Percentiles rank a stretch among this genome's conserved stretches.
These are phyloP conservation scores for Crocuta crocuta DNA, from an alignment of 2,113 vertebrate species.

Conservation along the genomic window DNA sequence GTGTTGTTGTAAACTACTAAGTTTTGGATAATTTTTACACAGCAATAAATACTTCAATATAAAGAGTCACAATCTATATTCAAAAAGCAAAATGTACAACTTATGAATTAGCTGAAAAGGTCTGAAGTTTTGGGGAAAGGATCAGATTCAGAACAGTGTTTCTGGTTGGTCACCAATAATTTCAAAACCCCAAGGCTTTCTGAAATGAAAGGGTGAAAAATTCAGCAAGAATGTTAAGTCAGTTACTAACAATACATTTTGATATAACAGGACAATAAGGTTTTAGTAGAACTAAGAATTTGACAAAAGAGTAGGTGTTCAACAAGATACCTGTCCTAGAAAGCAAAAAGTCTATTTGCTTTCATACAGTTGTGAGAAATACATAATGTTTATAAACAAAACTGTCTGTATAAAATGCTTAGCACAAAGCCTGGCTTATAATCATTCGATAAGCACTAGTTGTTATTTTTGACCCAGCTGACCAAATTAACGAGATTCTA, in stretches of 20 bases:
- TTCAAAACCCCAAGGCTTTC: neutral
- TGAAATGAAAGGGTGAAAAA: neutral
- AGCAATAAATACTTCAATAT: neutral
- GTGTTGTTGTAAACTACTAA: neutral
- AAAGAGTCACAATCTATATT: neutral
- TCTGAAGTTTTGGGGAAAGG: neutral
- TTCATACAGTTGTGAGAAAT: neutral
- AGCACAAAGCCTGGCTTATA: neutral
- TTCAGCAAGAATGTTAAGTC: neutral
- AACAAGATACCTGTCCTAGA: neutral
- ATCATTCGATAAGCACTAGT: neutral
- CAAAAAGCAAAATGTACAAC: neutral
- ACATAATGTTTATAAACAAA: neutral
- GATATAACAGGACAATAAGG: neutral
- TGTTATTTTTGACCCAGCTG: neutral
- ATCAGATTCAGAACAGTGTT: neutral
- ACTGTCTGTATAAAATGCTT: neutral
- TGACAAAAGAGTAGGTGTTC: neutral
- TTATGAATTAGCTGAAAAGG: neutral
- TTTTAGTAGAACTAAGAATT: neutral
- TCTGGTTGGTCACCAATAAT: neutral
- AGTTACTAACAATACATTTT: neutral
- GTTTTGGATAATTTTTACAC: neutral
- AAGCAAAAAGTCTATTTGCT: neutral
- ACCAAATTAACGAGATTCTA: neutral